Evolutionary conservation across 2,888 invertebrate species (phyloP).

Genomic region (Nineta flava): DNA sequence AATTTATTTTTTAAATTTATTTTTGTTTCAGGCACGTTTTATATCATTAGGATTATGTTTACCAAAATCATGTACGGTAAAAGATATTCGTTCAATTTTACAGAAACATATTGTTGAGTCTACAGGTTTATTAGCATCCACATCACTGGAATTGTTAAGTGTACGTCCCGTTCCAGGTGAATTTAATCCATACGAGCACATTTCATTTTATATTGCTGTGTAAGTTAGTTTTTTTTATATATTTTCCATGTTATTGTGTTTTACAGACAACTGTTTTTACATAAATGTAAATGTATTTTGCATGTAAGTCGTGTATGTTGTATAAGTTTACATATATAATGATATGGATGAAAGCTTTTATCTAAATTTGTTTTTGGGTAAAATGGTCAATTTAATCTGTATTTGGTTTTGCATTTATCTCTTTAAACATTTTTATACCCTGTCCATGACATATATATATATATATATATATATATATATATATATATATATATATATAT

Average conservation of each 20-base stretch:
- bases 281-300: neutral
- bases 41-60: slow-evolving; percentile 60
- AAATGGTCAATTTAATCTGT: too few species aligned
- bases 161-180: slow-evolving; percentile 54
- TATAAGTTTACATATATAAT: neutral
- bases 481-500: too few species aligned
- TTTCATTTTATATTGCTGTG: slow-evolving; percentile 51
- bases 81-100: slow-evolving; percentile 33
- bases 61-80: slow-evolving; percentile 46
- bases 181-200: slow-evolving; percentile 44
- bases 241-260: neutral
- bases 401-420: too few species aligned
- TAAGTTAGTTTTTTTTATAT: slow-evolving; percentile 24
- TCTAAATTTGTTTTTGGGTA: too few species aligned
- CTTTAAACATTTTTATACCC: too few species aligned
- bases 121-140: slow-evolving; percentile 20
- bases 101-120: slow-evolving; percentile 26
- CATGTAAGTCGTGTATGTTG: neutral
- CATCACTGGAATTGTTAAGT: slow-evolving; percentile 34
- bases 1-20: neutral
- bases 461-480: too few species aligned
- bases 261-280: neutral
- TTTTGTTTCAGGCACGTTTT: slow-evolving; percentile 39
- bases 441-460: too few species aligned
- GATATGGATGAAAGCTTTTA: neutral